Percentiles rank a stretch among this genome's conserved stretches.
phyloP scores from a whole-genome alignment of 1,140 invertebrate species.

The Drosophila arawakana region DNA sequence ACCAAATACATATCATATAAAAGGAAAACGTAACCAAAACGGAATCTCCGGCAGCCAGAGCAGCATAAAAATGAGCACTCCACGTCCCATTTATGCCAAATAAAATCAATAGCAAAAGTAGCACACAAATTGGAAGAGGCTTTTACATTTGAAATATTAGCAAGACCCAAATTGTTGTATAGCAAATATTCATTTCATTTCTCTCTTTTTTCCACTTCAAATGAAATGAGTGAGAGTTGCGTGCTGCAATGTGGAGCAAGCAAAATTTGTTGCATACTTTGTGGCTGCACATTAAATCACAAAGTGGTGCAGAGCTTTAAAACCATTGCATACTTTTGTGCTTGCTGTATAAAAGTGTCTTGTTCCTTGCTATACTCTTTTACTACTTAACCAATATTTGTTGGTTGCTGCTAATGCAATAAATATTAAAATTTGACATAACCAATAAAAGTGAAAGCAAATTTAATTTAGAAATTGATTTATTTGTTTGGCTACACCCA shows the following conservation, averaged over 20 bases:
- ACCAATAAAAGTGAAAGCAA: neutral
- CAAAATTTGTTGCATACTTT: constrained; percentile 48
- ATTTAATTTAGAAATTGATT: neutral
- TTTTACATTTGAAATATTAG: constrained; percentile 74
- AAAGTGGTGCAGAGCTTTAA: constrained; percentile 20
- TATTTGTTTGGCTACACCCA: neutral
- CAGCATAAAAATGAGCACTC: constrained; percentile 56
- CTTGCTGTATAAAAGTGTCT: neutral
- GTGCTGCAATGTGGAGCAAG: constrained; percentile 9
- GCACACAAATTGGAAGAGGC: constrained; percentile 43
- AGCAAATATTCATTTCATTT: constrained; percentile 28
- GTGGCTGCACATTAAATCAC: constrained; percentile 39
- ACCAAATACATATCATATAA: constrained; percentile 19
- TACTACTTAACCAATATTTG: no score
- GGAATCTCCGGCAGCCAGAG: constrained; percentile 20
- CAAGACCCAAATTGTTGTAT: constrained; percentile 58
- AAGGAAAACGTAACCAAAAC: constrained; percentile 46
- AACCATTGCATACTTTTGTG: constrained; percentile 20
- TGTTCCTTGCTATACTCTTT: no score
- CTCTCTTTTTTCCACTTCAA: constrained; percentile 5
- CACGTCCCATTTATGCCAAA: constrained; percentile 75
- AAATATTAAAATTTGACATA: neutral
- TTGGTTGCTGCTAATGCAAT: neutral
- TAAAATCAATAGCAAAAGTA: constrained; percentile 79
- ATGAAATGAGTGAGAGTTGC: constrained; percentile 17